Conservation (phyloP, 2,888 invertebrate genomes). For the Epinotia bilunana region DNA sequence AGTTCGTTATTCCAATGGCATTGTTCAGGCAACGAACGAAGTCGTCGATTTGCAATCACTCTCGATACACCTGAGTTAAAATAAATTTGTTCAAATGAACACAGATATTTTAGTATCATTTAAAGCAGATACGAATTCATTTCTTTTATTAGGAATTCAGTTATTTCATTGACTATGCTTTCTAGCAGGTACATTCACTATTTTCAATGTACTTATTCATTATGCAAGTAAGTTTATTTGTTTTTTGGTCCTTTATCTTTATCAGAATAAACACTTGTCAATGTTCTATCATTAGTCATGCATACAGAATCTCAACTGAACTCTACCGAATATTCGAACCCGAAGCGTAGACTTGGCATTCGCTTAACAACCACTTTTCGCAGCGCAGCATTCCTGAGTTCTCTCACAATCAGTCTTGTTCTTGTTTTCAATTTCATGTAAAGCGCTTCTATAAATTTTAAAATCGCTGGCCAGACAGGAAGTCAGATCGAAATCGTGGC, state of each 20-base stretch:
- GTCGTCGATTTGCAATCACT: constrained; percentile 63
- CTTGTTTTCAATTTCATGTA: constrained; percentile 78
- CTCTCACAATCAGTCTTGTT: constrained; percentile 60
- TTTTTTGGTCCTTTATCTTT: too few species aligned
- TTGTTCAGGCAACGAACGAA: constrained; percentile 64
- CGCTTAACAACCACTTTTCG: neutral
- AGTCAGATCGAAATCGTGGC: constrained; percentile 83
- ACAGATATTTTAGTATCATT: too few species aligned
- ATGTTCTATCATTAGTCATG: neutral
- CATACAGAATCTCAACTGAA: neutral
- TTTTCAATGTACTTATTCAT: too few species aligned
- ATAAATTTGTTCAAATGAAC: neutral
- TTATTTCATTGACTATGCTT: too few species aligned
- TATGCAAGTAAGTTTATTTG: too few species aligned
- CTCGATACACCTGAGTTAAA: constrained; percentile 49
- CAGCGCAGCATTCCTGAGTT: constrained; percentile 27
- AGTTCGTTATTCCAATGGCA: constrained; percentile 70
- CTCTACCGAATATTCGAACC: neutral
- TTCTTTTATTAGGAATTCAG: too few species aligned
- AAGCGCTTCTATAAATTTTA: constrained; percentile 81
- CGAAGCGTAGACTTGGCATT: neutral
- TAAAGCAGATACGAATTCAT: too few species aligned
- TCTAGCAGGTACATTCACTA: too few species aligned
- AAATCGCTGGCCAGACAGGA: constrained; percentile 82
- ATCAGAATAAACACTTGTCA: too few species aligned